Conservation (phyloP, 2,888 invertebrate genomes). For the Troides aeacus region DNA sequence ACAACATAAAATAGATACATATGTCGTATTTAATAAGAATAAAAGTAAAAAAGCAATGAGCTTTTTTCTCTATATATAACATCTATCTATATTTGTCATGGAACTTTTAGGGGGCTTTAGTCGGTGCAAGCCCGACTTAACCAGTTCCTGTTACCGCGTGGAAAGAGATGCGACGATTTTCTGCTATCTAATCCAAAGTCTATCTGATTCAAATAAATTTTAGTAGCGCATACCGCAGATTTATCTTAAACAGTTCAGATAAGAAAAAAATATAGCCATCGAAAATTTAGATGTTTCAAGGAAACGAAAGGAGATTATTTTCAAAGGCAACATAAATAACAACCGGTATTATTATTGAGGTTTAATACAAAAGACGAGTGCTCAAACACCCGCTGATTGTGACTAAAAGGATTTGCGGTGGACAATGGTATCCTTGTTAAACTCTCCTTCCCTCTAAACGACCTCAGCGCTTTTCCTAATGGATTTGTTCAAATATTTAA, state of each 20-base stretch:
- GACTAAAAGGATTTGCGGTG: slow-evolving; percentile 26
- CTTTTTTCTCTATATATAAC: no score
- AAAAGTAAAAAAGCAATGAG: no score
- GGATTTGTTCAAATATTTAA: slow-evolving; percentile 12
- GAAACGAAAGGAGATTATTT: background rate
- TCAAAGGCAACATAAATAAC: slow-evolving; percentile 3
- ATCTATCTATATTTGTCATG: no score
- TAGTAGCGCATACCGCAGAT: background rate
- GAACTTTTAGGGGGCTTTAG: no score
- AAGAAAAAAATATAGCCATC: background rate
- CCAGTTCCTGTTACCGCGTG: no score
- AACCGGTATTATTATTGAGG: slow-evolving; percentile 8
- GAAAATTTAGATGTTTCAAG: background rate
- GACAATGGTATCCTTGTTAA: slow-evolving; percentile 14
- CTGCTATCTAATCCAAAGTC: no score
- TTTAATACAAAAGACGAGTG: slow-evolving; percentile 16
- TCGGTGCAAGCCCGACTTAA: no score
- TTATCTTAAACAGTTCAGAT: background rate
- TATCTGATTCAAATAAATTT: background rate
- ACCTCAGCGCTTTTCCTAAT: background rate
- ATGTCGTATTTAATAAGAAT: no score
- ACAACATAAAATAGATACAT: no score
- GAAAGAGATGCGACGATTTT: no score
- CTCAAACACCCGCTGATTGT: slow-evolving; percentile 13
- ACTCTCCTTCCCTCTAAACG: slow-evolving; percentile 10